Conservation (phyloP, 1,140 invertebrate species). For the Drosophila prosaltans region DNA sequence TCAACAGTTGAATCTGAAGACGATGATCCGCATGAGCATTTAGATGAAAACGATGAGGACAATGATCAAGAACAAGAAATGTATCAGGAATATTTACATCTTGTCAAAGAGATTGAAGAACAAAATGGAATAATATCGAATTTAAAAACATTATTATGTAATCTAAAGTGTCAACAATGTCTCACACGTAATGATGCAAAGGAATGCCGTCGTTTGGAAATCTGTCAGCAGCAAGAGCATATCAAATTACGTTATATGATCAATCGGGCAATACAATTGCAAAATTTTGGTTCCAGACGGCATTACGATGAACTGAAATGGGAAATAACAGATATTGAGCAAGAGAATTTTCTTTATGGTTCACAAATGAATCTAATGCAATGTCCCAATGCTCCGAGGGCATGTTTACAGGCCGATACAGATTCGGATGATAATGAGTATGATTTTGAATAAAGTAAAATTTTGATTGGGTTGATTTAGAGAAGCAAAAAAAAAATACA, state of each 20-base stretch:
- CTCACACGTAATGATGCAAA: conserved; percentile 27
- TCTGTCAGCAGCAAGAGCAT: conserved; percentile 48
- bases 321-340: conserved; percentile 26
- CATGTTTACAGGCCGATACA: background rate
- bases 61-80: conserved; percentile 45
- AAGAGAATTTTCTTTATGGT: background rate
- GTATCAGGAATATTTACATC: conserved; percentile 54
- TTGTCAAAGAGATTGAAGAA: conserved; percentile 52
- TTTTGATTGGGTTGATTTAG: conserved; percentile 7
- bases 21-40: conserved; percentile 47
- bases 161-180: conserved; percentile 29
- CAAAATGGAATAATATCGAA: conserved; percentile 48
- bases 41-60: conserved; percentile 38
- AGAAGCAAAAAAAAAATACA: background rate
- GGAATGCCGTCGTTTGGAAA: conserved; percentile 22
- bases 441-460: conserved; percentile 11
- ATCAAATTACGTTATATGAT: conserved; percentile 38
- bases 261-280: conserved; percentile 50
- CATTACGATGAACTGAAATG: conserved; percentile 44
- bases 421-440: conserved; percentile 9
- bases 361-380: background rate
- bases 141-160: conserved; percentile 15
- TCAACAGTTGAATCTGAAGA: background rate
- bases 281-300: conserved; percentile 54
- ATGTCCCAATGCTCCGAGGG: background rate